A percentile compares a stretch with the other conserved stretches of the same genome.
These are phyloP conservation scores for Agrilus planipennis DNA, from an alignment of 1,140 invertebrate species.

Conservation along the genomic window DNA sequence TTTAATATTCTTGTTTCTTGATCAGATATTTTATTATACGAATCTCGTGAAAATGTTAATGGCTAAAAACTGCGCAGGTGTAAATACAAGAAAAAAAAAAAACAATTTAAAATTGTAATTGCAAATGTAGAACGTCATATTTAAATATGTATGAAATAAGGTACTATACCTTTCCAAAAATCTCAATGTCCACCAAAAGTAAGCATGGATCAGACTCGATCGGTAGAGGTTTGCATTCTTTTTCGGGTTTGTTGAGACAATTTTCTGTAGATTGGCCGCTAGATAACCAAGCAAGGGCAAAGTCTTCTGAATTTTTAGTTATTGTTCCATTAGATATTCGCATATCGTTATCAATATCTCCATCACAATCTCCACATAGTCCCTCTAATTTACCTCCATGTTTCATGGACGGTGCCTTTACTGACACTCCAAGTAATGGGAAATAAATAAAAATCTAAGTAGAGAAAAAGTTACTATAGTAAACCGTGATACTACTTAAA, in stretches of 20 bases:
- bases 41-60: too few species aligned
- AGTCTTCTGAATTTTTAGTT: conserved; percentile 37
- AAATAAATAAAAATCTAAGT: conserved; percentile 35
- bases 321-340: conserved; percentile 40
- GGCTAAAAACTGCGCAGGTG: too few species aligned
- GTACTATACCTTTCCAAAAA: conserved; percentile 46
- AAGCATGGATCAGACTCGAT: conserved; percentile 50
- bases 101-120: too few species aligned
- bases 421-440: conserved; percentile 28
- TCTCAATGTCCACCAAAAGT: conserved; percentile 44
- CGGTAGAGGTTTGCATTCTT: conserved; percentile 40
- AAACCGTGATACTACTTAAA: conserved; percentile 3
- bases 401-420: conserved; percentile 56
- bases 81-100: too few species aligned
- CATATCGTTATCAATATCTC: conserved; percentile 49
- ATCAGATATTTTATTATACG: too few species aligned
- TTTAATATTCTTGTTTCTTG: too few species aligned
- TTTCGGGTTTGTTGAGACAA: conserved; percentile 23
- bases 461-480: background rate
- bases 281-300: conserved; percentile 50
- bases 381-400: conserved; percentile 64
- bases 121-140: too few species aligned
- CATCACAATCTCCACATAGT: conserved; percentile 67
- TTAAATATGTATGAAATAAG: too few species aligned
- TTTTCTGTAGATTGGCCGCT: conserved; percentile 19